phyloP scores from a whole-genome alignment of 1,140 invertebrate species.

The Cardiocondyla obscurior region DNA sequence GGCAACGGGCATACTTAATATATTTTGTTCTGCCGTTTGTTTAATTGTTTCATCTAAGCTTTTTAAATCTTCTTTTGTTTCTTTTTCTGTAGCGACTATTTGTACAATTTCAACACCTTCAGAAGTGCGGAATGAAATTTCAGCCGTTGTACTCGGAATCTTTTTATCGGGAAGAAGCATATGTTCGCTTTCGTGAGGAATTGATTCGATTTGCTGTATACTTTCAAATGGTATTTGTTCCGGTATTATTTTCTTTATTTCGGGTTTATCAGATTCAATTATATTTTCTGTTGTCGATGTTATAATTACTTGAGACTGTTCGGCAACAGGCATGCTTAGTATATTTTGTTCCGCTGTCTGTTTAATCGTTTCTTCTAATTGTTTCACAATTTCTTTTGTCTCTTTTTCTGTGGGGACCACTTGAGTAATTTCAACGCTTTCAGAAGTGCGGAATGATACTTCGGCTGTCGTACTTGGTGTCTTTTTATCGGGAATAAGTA shows the following conservation, averaged over 20 bases:
- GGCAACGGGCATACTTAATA: slow-evolving; percentile 71
- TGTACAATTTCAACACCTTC: slow-evolving; percentile 77
- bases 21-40: slow-evolving; percentile 71
- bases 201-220: slow-evolving; percentile 70
- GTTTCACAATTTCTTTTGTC: too few species aligned
- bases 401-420: too few species aligned
- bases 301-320: slow-evolving; percentile 75
- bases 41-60: slow-evolving; percentile 67
- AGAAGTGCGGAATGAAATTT: slow-evolving; percentile 71
- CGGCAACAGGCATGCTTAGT: slow-evolving; percentile 69
- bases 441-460: too few species aligned
- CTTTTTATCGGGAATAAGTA: too few species aligned
- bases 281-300: slow-evolving; percentile 71
- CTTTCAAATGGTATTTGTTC: slow-evolving; percentile 77
- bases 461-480: too few species aligned
- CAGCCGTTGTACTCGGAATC: slow-evolving; percentile 64
- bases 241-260: slow-evolving; percentile 64
- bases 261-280: slow-evolving; percentile 50
- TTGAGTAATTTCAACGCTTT: too few species aligned
- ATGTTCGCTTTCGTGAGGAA: slow-evolving; percentile 76
- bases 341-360: slow-evolving; percentile 74
- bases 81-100: slow-evolving; percentile 77
- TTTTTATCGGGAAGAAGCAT: slow-evolving; percentile 61
- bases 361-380: slow-evolving; percentile 65
- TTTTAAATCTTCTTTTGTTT: slow-evolving; percentile 78